Evolutionary conservation across 1,140 invertebrate genomes (phyloP), one percentile per base, ranked within the genome.

Genomic region (Agrypnia vestita): DNA sequence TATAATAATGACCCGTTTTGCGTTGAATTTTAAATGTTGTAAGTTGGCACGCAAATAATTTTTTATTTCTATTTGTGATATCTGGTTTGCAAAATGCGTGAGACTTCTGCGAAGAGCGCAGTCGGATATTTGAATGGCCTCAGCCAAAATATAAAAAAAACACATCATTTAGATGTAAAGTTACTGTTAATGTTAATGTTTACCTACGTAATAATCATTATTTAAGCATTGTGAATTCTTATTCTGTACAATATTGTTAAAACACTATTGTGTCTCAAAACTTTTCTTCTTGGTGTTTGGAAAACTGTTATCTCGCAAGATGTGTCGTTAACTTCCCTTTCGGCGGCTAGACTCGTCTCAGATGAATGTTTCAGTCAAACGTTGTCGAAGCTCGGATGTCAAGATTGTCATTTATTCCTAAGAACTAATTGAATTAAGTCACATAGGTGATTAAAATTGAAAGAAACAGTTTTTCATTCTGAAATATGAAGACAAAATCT

Each of bases 91-190:
- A 43, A 46, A 43, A 76, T 35, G 19, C 19, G 61, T 43, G 56
- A 25, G 11, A 71, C n/a, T 43, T 71, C 46, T 71, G 67, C 47
- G 13, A 76, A 1, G 4, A 47, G 10, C 17, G 35, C 74, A 53
- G 75, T 4, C 44, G 11, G 15, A 59, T 59, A 59, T 59, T 19
- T 19, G 61, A 21, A 78, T 44, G 79, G 73, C 80, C 75, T 77
- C 75, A 72, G 73, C 69, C 25, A 78, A 81, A 56, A 10, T 35
- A 69, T 51, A 74, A 67, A n/a, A 43, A 47, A 72, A 56, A 79
- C 71, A 79, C 80, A 82, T 79, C 80, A 82, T 79, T 79, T 82
- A 79, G 76, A 76, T 79, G 76, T 79, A 72, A 82, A 59, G 43
- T 46, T 64, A 53, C 61, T 25, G 72, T 19, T 64, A 75, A 46